Evolutionary conservation across 2,888 invertebrate genomes (phyloP).

Genomic region (Eupeodes luniger): DNA sequence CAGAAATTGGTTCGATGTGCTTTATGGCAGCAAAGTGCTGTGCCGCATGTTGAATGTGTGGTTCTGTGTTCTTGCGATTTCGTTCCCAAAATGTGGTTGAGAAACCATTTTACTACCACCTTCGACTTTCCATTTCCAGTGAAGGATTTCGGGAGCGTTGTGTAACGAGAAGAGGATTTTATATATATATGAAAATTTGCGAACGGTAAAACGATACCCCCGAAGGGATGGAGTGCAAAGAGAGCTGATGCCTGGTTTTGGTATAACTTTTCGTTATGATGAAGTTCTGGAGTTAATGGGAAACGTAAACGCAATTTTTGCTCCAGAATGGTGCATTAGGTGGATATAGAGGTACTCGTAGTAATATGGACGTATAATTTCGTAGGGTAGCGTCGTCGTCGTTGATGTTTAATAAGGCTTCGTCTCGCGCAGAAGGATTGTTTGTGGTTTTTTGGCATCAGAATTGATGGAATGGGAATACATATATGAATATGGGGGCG

Average conservation of each 20-base stretch:
- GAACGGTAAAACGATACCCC: conserved; percentile 73
- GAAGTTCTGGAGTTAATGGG: conserved; percentile 76
- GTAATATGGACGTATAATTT: conserved; percentile 1
- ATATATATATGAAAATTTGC: conserved; percentile 70
- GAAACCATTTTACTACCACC: conserved; percentile 66
- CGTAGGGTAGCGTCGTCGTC: neutral
- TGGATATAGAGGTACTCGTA: neutral
- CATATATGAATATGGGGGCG: conserved; percentile 1
- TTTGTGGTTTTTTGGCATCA: conserved; percentile 55
- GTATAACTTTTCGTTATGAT: conserved; percentile 74
- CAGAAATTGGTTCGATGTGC: conserved; percentile 74
- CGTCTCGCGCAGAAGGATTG: conserved; percentile 42
- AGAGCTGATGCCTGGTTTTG: conserved; percentile 2
- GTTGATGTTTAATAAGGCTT: neutral
- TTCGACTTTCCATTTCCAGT: conserved; percentile 45
- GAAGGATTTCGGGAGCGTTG: neutral
- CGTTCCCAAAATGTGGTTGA: conserved; percentile 63
- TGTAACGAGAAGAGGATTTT: conserved; percentile 15
- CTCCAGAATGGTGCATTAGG: conserved; percentile 72
- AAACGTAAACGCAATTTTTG: conserved; percentile 76
- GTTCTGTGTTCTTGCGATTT: conserved; percentile 70
- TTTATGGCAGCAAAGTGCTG: conserved; percentile 74
- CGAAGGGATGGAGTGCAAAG: neutral
- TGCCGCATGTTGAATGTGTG: conserved; percentile 75
- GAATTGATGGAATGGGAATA: neutral